These are phyloP conservation scores for Graphium colonna DNA, from an alignment of 2,888 invertebrate genomes.

Conservation along the genomic window DNA sequence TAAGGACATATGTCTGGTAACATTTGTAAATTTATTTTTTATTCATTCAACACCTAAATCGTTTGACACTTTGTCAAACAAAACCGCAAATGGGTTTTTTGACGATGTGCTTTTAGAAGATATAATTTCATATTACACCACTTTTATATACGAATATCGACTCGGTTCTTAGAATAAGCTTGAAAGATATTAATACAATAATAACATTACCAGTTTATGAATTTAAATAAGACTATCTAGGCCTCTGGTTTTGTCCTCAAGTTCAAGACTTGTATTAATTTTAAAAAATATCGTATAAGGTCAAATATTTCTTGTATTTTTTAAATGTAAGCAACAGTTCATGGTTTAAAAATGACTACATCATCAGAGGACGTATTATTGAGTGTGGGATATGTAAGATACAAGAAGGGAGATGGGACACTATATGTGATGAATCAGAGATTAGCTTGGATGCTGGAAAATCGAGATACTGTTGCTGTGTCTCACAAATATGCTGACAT, in stretches of 20 bases:
- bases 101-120: conserved; percentile 58
- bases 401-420: conserved; percentile 97
- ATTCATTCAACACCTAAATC: conserved; percentile 17
- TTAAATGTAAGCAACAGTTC: conserved; percentile 7
- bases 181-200: conserved; percentile 1
- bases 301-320: conserved; percentile 18
- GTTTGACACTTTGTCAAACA: conserved; percentile 52
- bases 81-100: conserved; percentile 63
- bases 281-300: conserved; percentile 19
- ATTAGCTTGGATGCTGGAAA: conserved; percentile 97
- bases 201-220: conserved; percentile 5
- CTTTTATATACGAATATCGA: conserved; percentile 41
- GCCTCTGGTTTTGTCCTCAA: conserved; percentile 5
- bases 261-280: conserved; percentile 13
- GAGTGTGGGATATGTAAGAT: conserved; percentile 94
- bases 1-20: too few relatives aligned
- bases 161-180: conserved; percentile 14
- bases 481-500: conserved; percentile 97
- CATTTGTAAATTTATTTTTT: too few relatives aligned
- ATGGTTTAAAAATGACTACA: conserved; percentile 82
- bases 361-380: conserved; percentile 97
- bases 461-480: conserved; percentile 93
- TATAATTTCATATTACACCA: conserved; percentile 47
- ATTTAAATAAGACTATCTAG: conserved; percentile 4
- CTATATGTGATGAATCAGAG: conserved; percentile 97